Conservation (phyloP, 2,888 invertebrate species). For the Lithophane ornitopus region DNA sequence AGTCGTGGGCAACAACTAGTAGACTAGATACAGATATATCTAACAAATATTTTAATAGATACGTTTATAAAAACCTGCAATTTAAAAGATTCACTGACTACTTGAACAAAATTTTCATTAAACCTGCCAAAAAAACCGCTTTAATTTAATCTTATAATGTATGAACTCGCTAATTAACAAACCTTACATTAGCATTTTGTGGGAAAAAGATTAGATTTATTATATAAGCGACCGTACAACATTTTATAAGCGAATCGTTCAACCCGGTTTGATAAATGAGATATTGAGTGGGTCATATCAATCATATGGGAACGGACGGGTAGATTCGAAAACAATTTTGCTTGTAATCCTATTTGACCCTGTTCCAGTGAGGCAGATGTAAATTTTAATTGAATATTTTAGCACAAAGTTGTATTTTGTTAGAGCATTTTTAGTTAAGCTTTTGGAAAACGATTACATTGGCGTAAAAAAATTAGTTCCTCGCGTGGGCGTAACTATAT, state of each 20-base stretch:
- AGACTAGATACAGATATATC: not conserved
- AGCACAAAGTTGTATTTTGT: constrained; percentile 11
- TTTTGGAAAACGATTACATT: constrained; percentile 7
- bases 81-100: not conserved
- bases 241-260: constrained; percentile 47
- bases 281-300: constrained; percentile 66
- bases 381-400: constrained; percentile 65
- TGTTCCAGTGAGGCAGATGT: constrained; percentile 40
- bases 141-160: constrained; percentile 21
- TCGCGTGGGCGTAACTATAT: too few species aligned
- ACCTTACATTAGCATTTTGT: constrained; percentile 27
- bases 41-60: too few species aligned
- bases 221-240: constrained; percentile 24
- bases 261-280: constrained; percentile 64
- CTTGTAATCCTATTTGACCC: constrained; percentile 58
- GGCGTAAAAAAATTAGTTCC: too few species aligned
- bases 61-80: not conserved
- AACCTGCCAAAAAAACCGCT: constrained; percentile 16
- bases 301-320: constrained; percentile 56
- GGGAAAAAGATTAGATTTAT: constrained; percentile 37
- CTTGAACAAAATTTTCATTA: not conserved
- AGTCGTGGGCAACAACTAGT: not conserved
- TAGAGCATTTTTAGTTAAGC: constrained; percentile 1
- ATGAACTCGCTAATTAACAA: constrained; percentile 40
- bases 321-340: constrained; percentile 65